Evolutionary conservation across 92 coral and sea anemone genomes (phyloP).

Genomic region (Nematostella vectensis): DNA sequence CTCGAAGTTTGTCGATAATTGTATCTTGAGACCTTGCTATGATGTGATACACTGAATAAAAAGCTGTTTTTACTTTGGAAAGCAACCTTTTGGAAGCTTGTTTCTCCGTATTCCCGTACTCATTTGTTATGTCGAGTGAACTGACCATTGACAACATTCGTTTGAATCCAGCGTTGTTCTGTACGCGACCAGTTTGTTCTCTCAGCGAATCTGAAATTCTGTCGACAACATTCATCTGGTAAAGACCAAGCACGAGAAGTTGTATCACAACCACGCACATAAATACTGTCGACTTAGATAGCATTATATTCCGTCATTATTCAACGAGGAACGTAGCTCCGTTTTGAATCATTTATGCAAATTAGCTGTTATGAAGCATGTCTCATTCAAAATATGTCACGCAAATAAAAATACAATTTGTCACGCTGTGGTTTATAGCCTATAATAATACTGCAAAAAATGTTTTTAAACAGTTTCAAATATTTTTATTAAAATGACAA

Average conservation of each 20-base stretch:
- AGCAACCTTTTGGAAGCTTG: background rate
- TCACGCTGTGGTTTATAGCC: no score
- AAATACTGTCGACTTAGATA: slow-evolving; percentile 12
- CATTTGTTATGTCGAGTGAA: background rate
- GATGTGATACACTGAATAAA: background rate
- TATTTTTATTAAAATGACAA: no score
- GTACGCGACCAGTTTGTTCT: slow-evolving; percentile 1
- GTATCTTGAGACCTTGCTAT: slow-evolving; percentile 2
- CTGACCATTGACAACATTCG: background rate
- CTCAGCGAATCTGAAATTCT: slow-evolving; percentile 3
- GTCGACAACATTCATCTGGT: slow-evolving; percentile 22
- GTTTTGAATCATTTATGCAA: no score
- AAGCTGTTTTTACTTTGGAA: slow-evolving; percentile 3
- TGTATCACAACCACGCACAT: slow-evolving; percentile 10
- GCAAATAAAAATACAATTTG: no score
- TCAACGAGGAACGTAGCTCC: no score
- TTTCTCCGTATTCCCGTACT: background rate
- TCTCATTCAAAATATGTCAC: no score
- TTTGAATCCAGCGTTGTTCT: slow-evolving; percentile 5
- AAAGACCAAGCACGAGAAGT: slow-evolving; percentile 6
- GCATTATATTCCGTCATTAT: no score
- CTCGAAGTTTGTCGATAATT: slow-evolving; percentile 6
- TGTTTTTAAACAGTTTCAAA: no score
- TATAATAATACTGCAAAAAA: no score
- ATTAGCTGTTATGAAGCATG: no score